Base-by-base conservation (phyloP, 2,888 invertebrate genomes). In the Dermolepida albohirtum region DNA sequence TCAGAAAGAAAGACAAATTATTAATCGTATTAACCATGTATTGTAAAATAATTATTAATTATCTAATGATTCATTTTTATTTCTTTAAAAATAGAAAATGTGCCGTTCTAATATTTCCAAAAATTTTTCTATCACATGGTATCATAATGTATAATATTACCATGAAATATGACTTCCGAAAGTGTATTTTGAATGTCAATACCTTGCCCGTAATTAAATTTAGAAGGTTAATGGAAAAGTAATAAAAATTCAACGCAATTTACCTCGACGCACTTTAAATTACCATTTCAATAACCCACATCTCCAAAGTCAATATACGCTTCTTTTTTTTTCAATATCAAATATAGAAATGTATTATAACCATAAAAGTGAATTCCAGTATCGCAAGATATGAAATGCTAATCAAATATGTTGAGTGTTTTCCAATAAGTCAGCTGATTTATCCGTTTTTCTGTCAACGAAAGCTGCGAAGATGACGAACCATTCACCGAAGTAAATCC, bases 351-450 rank as follows among this genome's bases (percentile, higher is more conserved):
- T 34, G 47, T 62, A 62, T 62, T 62, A 62, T 49, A 44, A 47
- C 59, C 59, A 62, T 62, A 62, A 47, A 62, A 62, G 34, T 34
- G 47, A 62, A 62, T 62, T 47, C 49, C 59, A 43, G 47, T 34
- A 54, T 54, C 54, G 40, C 40, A 11, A 62, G 47, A 62, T 62
- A 47, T 62, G 59, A 62, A 47, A 62, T 62, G 59, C 59, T 62
- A 62, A 62, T 62, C 59, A 62, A 62, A 62, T 62, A 62, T 62
- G 59, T 62, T 62, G 59, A 62, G 59, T 62, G 59, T 62, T 62
- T 62, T 62, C 59, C 59, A 62, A 62, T 62, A 62, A 62, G 59
- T 62, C 57, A 34, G 59, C 59, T 47, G 59, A 62, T 62, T 47
- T 34, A 62, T 49, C 59, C 59, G 47, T 62, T 62, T 62, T 29